Evolutionary conservation across 2,113 vertebrate species (phyloP), one percentile per base, ranked within the genome.

Genomic region (Eleginops maclovinus): DNA sequence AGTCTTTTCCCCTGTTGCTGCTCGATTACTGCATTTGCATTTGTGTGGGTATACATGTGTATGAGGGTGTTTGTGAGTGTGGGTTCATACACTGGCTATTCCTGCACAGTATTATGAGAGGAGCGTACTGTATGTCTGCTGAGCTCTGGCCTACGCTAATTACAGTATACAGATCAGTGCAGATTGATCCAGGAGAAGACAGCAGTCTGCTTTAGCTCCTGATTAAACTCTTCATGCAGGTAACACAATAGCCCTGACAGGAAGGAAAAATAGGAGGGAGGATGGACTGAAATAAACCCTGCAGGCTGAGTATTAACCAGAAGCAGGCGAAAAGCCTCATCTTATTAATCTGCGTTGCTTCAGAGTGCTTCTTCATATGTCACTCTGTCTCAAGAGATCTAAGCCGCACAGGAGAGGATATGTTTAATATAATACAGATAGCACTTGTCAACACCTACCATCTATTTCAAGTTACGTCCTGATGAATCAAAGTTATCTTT

Each of bases 131-230:
- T 60, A 63, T 68, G 79, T 80, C 66, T 68, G 72, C 69, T 89
- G 68, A 81, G 70, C 85, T 81, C 65, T 71, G 66, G 64, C 65
- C 75, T 82, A 4, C 60, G 51, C 69, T 84, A 78, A 90, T 88
- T 82, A 82, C 77, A 56, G 75, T 26, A 53, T 66, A 75, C 78
- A 83, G 83, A 88, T 84, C 22, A 61, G 64, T 26, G 13, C 56
- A 65, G 56, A 81, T 69, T 78, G 49, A 43, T 49, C 12, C 49
- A 64, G 31, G 53, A 84, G 74, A 83, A 70, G 63, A 82, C 81
- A 77, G 74, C 54, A 24, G 58, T 41, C 46, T 51, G 60, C 72
- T 54, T 70, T 60, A 65, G 70, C 55, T 71, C 75, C 73, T 72
- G 47, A 89, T 87, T 79, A 82, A 85, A 86, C 60, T 36, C 53